Base-by-base conservation (phyloP, 1,140 invertebrate species). In the Aphelinus atriplicis region DNA sequence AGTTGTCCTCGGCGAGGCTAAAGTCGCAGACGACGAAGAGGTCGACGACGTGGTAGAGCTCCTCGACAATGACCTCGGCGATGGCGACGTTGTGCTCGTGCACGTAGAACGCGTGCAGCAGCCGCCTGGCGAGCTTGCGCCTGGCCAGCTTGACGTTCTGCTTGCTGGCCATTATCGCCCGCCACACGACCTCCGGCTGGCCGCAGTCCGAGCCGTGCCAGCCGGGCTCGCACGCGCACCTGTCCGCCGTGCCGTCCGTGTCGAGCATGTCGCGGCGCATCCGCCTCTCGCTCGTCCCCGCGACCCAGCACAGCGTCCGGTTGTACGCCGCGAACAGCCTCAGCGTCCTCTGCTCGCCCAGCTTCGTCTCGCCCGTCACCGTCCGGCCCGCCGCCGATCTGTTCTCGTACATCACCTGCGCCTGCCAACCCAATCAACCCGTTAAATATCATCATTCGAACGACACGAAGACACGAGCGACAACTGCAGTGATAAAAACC, bases 131-230 rank as follows among this genome's bases (percentile, higher is more conserved):
- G 48, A 82, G 83, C 60, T 85, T 84, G 7, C 90, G 86, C 46
- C 86, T 88, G 63, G 82, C 88, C 2, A 90, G 80, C 62, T 82
- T 81, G 3, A 90, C 79, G 50, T 87, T 86, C 76, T 90, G 88
- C 53, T 88, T 88, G 3, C 88, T 88, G 46, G 91, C 89, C 85
- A 92, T 89, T 46, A 92, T 87, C 0, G 91, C 91, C 42, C 92
- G 87, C 90, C 91, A 92, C 2, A 91, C 90, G 2, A 92, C 90
- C 81, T 92, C 91, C 2, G 91, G 91, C 78, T 92, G 91, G 9
- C 91, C 91, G 82, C 92, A 92, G 67, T 92, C 91, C 0, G 85
- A 82, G 1, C 92, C 91, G 79, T 92, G 92, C 90, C 91, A 92
- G 5, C 90, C 90, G 50, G 83, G 85, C 63, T 87, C 84, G 78